A percentile compares a stretch with the other conserved stretches of the same genome.
phyloP scores from a whole-genome alignment of 1,140 invertebrate species.

The Schlechtendalia chinensis region DNA sequence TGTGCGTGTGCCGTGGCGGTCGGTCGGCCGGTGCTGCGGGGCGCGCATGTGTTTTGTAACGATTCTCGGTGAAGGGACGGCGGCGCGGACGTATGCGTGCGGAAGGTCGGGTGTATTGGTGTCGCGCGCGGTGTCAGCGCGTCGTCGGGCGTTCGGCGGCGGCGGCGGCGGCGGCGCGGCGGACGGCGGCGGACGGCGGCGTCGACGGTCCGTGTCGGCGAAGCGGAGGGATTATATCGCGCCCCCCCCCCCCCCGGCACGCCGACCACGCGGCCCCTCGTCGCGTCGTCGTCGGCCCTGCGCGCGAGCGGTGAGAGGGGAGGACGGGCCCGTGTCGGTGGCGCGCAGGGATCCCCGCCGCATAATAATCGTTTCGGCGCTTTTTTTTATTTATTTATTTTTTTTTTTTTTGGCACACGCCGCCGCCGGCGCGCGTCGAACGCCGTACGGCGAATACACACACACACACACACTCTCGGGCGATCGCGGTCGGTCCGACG shows the following conservation, averaged over 20 bases:
- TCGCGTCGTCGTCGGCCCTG: neutral
- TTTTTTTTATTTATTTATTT: constrained; percentile 10
- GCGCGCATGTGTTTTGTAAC: constrained; percentile 37
- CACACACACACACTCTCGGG: too few relatives aligned
- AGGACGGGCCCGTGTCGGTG: neutral
- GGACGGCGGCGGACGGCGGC: neutral
- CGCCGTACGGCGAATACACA: neutral
- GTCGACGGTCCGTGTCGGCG: constrained; percentile 2
- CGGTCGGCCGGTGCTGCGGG: neutral
- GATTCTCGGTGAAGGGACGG: neutral
- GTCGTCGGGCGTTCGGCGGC: too few relatives aligned
- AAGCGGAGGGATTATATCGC: constrained; percentile 10
- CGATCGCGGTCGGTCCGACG: neutral
- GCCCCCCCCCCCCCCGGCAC: neutral
- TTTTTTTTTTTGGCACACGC: constrained; percentile 46
- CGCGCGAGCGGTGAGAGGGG: constrained; percentile 3
- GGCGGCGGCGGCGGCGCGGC: neutral
- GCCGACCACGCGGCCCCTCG: too few relatives aligned
- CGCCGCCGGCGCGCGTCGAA: neutral
- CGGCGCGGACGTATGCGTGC: neutral
- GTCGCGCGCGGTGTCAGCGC: neutral
- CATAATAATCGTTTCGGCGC: constrained; percentile 16
- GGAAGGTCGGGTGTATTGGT: neutral
- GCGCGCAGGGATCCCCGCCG: constrained; percentile 16
- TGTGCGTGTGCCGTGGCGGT: too few relatives aligned